These are phyloP conservation scores for Drosophila erecta DNA, from an alignment of 1,140 invertebrate genomes.

Conservation along the genomic window DNA sequence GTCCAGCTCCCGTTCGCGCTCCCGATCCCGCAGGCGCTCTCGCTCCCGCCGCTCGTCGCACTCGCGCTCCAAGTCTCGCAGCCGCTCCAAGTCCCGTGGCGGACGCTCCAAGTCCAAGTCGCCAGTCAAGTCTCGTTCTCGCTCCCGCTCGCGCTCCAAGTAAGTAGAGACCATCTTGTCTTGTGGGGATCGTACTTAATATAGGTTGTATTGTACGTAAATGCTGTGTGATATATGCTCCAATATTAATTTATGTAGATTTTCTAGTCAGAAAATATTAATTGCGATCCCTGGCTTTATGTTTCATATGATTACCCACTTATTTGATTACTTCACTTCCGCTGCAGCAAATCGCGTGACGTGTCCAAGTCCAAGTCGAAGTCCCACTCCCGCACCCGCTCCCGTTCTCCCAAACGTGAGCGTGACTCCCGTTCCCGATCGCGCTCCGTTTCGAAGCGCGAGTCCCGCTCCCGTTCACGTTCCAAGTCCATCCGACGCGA, in stretches of 20 bases:
- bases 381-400: constrained; percentile 86
- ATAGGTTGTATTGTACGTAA: neutral
- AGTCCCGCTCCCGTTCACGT: constrained; percentile 82
- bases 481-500: constrained; percentile 84
- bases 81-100: constrained; percentile 88
- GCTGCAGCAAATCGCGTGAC: constrained; percentile 82
- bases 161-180: constrained; percentile 46
- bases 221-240: too few species aligned
- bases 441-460: constrained; percentile 82
- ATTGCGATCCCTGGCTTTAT: neutral
- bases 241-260: neutral
- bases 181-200: constrained; percentile 3
- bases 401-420: constrained; percentile 77
- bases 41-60: constrained; percentile 88
- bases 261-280: neutral
- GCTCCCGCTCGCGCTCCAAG: constrained; percentile 85
- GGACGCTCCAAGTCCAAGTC: constrained; percentile 90
- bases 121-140: constrained; percentile 89
- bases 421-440: constrained; percentile 84
- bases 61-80: constrained; percentile 88
- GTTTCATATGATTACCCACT: neutral
- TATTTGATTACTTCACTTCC: constrained; percentile 8
- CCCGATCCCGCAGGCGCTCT: constrained; percentile 89
- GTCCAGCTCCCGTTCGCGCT: constrained; percentile 90
- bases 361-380: constrained; percentile 85